A percentile compares a stretch with the other conserved stretches of the same genome.
These are phyloP conservation scores for Tragulus kanchil DNA, from an alignment of 2,113 vertebrate species.

Conservation along the genomic window DNA sequence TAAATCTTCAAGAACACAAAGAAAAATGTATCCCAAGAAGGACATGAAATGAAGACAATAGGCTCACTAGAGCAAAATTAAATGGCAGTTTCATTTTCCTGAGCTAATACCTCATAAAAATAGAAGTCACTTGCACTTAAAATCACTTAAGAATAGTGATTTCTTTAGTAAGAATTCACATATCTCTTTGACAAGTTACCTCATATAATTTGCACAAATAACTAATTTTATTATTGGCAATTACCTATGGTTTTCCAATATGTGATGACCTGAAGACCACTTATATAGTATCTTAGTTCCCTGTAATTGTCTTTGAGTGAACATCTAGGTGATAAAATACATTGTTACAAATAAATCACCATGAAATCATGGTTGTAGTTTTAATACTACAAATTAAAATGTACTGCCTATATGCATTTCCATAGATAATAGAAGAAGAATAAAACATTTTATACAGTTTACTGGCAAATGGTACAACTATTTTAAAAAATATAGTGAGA, in stretches of 20 bases:
- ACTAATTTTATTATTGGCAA: conserved; percentile 27
- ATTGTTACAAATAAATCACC: conserved; percentile 33
- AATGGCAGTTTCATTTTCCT: conserved; percentile 63
- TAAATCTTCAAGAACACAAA: conserved; percentile 74
- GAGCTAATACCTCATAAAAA: conserved; percentile 66
- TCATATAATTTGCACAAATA: conserved; percentile 42
- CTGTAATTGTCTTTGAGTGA: neutral
- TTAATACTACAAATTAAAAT: neutral
- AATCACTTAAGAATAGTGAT: conserved; percentile 44
- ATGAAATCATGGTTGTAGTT: neutral
- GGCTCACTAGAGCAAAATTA: conserved; percentile 58
- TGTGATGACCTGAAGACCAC: neutral
- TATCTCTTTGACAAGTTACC: conserved; percentile 5
- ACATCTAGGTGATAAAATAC: neutral
- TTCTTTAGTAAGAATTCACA: conserved; percentile 40
- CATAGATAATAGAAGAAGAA: neutral
- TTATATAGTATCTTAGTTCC: neutral
- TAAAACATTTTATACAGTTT: neutral
- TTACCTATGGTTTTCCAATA: neutral
- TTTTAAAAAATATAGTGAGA: neutral
- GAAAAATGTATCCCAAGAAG: conserved; percentile 75
- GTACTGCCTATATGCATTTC: neutral
- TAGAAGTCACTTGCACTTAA: conserved; percentile 60
- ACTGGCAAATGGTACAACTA: neutral
- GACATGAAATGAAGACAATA: conserved; percentile 72